Base-by-base conservation (phyloP, 1,140 invertebrate genomes). In the Dolichoris vasculosae region DNA sequence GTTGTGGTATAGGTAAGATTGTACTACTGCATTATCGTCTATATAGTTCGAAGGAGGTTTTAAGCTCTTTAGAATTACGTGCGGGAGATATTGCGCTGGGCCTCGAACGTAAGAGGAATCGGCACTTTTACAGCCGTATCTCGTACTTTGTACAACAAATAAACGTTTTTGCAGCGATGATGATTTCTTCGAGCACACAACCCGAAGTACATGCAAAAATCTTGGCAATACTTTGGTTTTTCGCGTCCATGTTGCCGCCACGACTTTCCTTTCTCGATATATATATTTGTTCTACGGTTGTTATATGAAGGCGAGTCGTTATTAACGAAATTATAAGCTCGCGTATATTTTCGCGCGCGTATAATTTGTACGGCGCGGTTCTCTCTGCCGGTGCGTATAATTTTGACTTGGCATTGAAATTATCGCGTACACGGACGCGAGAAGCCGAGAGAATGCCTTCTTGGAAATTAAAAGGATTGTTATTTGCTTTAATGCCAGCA, bases 401-500 rank as follows among this genome's bases (percentile, higher is more conserved):
- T 83, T 82, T 77, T 67, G 73, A 59, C 26, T 73, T 30, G 82
- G 55, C 82, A 83, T 83, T 83, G 73, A 67, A 78, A 83, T 83
- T 83, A 83, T 67, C 82, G 82, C 59, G 38, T 32, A 55, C 38
- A 59, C 67, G 43, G 43, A n/a, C 13, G 32, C 11, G 48, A 55
- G 26, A 23, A 71, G 9, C 26, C 38, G 26, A 82, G 80, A n/a
- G 67, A 73, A 82, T 75, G 71, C 30, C 48, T 82, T 82, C 81
- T 82, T 8, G 48, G 81, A 76, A 84, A 84, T 84, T 84, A 78
- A 84, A 78, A 77, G 40, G 43, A 84, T 84, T 77, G 63, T 84
- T 84, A 78, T 77, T 78, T 51, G 20, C n/a, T 78, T 83, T 83
- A 83, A 83, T 83, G 73, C 13, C 35, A 40, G 71, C 46, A 30